Conservation (phyloP, 2,888 invertebrate genomes). For the Polydesmus complanatus region DNA sequence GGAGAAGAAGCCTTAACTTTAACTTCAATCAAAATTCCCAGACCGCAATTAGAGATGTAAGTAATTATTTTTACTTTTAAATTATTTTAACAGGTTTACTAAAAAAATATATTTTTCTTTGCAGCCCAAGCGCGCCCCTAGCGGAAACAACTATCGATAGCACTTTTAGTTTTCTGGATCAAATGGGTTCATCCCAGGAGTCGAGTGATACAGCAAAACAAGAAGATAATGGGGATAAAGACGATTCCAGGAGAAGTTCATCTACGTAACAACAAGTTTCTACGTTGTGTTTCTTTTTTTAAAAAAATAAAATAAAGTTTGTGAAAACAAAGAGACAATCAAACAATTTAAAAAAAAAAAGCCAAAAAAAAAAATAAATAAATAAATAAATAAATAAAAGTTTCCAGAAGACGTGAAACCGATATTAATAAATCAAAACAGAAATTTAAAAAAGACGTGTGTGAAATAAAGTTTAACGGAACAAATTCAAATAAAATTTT, state of each 20-base stretch:
- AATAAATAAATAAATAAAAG: too few species aligned
- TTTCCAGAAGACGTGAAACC: too few species aligned
- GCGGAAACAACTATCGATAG: constrained; percentile 15
- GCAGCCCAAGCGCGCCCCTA: constrained; percentile 17
- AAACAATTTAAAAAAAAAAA: too few species aligned
- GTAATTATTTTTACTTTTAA: background rate
- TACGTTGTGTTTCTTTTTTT: background rate
- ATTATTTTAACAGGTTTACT: background rate
- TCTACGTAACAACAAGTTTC: constrained; percentile 6
- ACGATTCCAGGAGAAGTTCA: constrained; percentile 14
- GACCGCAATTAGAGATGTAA: constrained; percentile 18
- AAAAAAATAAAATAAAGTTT: too few species aligned
- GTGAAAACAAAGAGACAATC: too few species aligned
- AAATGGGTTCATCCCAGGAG: constrained; percentile 19
- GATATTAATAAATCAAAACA: too few species aligned
- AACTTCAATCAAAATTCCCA: constrained; percentile 16
- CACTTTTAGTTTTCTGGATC: constrained; percentile 18
- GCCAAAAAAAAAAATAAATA: too few species aligned
- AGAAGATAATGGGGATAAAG: constrained; percentile 13
- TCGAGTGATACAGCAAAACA: constrained; percentile 16
- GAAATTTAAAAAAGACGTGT: too few species aligned
- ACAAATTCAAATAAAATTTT: too few species aligned
- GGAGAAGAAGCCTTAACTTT: constrained; percentile 11
- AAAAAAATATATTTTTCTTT: background rate
- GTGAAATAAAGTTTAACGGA: too few species aligned